Evolutionary conservation across 2,113 vertebrate species (phyloP).

Genomic region (Cromileptes altivelis): DNA sequence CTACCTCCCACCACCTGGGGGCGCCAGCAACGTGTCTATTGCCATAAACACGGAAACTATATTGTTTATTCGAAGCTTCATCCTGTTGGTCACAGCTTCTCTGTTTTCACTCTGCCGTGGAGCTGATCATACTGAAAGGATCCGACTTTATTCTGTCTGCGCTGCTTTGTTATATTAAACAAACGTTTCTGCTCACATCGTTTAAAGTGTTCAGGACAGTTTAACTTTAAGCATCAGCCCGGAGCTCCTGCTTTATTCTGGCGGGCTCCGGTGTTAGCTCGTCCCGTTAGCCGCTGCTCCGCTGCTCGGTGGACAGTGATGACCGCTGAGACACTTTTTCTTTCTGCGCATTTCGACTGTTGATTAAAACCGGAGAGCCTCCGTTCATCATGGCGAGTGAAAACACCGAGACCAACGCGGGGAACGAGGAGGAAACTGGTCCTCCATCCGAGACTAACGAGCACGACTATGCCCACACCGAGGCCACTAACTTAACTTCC

Average conservation of each 20-base stretch:
- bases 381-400: conserved; percentile 50
- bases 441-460: conserved; percentile 56
- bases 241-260: not conserved
- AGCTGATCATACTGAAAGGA: not conserved
- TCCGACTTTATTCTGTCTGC: not conserved
- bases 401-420: conserved; percentile 9
- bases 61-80: conserved; percentile 41
- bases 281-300: conserved; percentile 8
- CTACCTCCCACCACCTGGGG: conserved; percentile 29
- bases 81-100: conserved; percentile 27
- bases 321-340: not conserved
- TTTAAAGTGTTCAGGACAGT: not conserved
- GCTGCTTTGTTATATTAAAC: fast-evolving
- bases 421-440: not conserved
- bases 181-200: too few relatives aligned
- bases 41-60: conserved; percentile 30
- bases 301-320: conserved; percentile 11
- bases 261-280: conserved; percentile 20
- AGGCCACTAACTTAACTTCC: not conserved
- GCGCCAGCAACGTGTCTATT: fast-evolving
- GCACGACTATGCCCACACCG: conserved; percentile 68
- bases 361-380: not conserved
- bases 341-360: not conserved
- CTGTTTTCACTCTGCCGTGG: not conserved
- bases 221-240: not conserved